Evolutionary conservation across 2,113 vertebrate species (phyloP), one percentile per base, ranked within the genome.

Genomic region (Mungos mungo): DNA sequence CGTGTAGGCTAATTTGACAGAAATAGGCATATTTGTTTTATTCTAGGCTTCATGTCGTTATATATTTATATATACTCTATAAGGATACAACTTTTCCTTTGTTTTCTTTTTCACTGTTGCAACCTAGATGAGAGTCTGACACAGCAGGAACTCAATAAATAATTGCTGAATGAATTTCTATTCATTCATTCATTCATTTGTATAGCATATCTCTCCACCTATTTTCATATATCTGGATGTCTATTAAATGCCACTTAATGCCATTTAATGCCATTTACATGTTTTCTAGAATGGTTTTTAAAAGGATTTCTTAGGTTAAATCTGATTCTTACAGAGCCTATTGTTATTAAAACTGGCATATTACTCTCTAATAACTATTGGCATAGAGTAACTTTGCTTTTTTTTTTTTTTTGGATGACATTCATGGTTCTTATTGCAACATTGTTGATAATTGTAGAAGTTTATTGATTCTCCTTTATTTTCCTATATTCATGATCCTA

Each of bases 251-350:
- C 21, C 41, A 41, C 41, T 41, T 41, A 41, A 41, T 41, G 41
- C 41, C 8, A 83, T 60, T 91, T 76, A 69, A 95, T 89, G 29
- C 85, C 85, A 2, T 69, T 86, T 90, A 77, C 7, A 35, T 65
- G 12, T 81, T 77, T 96, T 87, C n/a, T 19, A 57, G 33, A 71
- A 74, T 93, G 60, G 15, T 19, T 95, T 93, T 88, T n/a, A 50
- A 81, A 87, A 95, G 7, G 16, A 45, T 65, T 90, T 89, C 1
- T 54, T 72, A 83, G 19, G 18, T 38, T 85, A 47, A 79, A 84
- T 92, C 2, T 50, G 85, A 65, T 19, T 21, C 27, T 82, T 45
- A 72, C 3, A 68, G 7, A 31, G 90, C 60, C 93, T 69, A 52
- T 35, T 33, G 74, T 80, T 86, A 41, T 74, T 95, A 65, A 69